phyloP scores from a whole-genome alignment of 2,888 invertebrate genomes.

The Pseudeuparius sepicola region DNA sequence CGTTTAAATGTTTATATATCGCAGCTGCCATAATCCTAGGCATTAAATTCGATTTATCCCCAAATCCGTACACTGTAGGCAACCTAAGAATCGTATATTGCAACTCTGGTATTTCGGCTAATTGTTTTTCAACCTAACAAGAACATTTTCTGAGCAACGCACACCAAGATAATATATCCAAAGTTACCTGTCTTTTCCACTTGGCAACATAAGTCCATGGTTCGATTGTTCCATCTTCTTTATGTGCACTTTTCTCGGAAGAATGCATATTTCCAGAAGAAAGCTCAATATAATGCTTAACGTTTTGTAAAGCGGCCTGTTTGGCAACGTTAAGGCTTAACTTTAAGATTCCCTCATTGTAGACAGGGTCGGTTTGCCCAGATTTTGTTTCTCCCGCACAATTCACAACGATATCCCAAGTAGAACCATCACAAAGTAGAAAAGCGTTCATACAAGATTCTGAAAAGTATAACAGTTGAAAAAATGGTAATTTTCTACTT shows the following conservation, averaged over 20 bases:
- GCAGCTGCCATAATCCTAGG: conserved; percentile 79
- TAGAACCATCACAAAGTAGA: conserved; percentile 45
- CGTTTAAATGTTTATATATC: conserved; percentile 77
- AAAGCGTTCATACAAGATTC: conserved; percentile 75
- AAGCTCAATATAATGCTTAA: conserved; percentile 68
- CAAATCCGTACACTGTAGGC: conserved; percentile 77
- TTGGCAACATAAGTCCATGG: conserved; percentile 80
- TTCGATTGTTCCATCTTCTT: conserved; percentile 64
- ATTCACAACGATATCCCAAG: conserved; percentile 75
- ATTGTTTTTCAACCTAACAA: conserved; percentile 59
- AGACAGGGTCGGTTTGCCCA: conserved; percentile 82
- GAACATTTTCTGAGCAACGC: not conserved
- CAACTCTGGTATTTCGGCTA: conserved; percentile 56
- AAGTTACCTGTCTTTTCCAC: conserved; percentile 57
- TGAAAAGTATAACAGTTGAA: conserved; percentile 38
- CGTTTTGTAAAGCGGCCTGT: conserved; percentile 59
- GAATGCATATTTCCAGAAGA: conserved; percentile 76
- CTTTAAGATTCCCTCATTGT: conserved; percentile 79
- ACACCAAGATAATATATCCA: not conserved
- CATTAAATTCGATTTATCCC: conserved; percentile 72
- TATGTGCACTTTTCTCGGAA: conserved; percentile 67
- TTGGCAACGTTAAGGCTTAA: conserved; percentile 75
- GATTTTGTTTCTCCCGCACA: conserved; percentile 87
- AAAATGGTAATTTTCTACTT: no score
- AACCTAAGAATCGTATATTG: conserved; percentile 73